Percentiles rank a stretch among this genome's conserved stretches.
Evolutionary conservation across 2,113 vertebrate species (phyloP).

Genomic region (Ginglymostoma cirratum): DNA sequence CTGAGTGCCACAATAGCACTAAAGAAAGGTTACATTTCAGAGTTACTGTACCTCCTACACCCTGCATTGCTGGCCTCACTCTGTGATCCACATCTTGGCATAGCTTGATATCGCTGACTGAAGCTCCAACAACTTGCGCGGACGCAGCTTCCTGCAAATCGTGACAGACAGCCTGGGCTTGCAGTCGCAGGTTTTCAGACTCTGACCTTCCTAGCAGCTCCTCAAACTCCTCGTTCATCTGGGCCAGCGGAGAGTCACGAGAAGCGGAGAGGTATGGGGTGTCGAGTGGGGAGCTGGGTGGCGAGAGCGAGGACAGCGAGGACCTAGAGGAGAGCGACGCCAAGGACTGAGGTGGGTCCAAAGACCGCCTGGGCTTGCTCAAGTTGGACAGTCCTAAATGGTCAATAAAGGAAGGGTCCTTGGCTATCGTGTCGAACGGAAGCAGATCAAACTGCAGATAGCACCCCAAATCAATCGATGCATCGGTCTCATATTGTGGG

Average conservation of each 20-base stretch:
- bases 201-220: slow-evolving; percentile 74
- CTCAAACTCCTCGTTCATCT: slow-evolving; percentile 82
- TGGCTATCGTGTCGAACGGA: slow-evolving; percentile 64
- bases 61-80: slow-evolving; percentile 48
- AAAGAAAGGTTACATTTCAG: neutral
- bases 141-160: slow-evolving; percentile 50
- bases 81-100: slow-evolving; percentile 63
- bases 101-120: slow-evolving; percentile 64
- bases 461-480: slow-evolving; percentile 54
- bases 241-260: slow-evolving; percentile 78
- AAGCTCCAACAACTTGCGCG: slow-evolving; percentile 45
- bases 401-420: slow-evolving; percentile 58
- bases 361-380: slow-evolving; percentile 70
- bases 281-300: slow-evolving; percentile 90
- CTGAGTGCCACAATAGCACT: neutral
- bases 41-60: slow-evolving; percentile 56
- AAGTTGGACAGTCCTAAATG: slow-evolving; percentile 53
- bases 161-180: slow-evolving; percentile 53
- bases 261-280: slow-evolving; percentile 78
- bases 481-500: slow-evolving; percentile 79
- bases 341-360: slow-evolving; percentile 86
- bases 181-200: slow-evolving; percentile 70
- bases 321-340: slow-evolving; percentile 89
- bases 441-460: slow-evolving; percentile 77
- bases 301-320: slow-evolving; percentile 87